These are phyloP conservation scores for Muscicapa striata DNA, from an alignment of 2,797 vertebrate genomes.

Conservation along the genomic window DNA sequence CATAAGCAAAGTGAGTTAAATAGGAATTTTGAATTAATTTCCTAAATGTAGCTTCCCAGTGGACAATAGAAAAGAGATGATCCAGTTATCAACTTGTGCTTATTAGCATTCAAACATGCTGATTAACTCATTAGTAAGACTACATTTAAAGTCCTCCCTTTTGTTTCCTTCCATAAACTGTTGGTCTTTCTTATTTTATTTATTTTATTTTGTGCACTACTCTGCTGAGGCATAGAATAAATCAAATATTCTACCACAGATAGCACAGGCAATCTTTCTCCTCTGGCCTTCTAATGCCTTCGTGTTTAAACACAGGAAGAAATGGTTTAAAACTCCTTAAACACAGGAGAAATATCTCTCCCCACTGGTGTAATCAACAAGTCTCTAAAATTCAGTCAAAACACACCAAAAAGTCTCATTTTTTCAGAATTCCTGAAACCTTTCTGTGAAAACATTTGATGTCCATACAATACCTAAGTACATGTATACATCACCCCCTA, in stretches of 20 bases:
- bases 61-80: conserved; percentile 57
- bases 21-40: conserved; percentile 21
- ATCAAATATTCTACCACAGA: neutral
- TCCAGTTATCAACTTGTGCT: conserved; percentile 32
- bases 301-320: neutral
- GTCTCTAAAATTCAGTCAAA: neutral
- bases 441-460: neutral
- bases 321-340: neutral
- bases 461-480: neutral
- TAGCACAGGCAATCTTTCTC: neutral
- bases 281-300: neutral
- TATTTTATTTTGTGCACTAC: neutral
- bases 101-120: conserved; percentile 50
- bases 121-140: conserved; percentile 64
- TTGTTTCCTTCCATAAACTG: conserved; percentile 38
- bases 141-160: conserved; percentile 4
- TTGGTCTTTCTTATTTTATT: neutral
- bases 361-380: neutral
- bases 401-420: neutral
- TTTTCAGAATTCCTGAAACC: neutral
- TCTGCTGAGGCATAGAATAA: neutral
- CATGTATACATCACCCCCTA: neutral
- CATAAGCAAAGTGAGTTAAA: conserved; percentile 35
- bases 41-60: conserved; percentile 50
- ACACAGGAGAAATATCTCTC: neutral